Percentiles rank a stretch among this genome's conserved stretches.
phyloP scores from a whole-genome alignment of 2,888 invertebrate genomes.

The Sarcophaga rosellei region DNA sequence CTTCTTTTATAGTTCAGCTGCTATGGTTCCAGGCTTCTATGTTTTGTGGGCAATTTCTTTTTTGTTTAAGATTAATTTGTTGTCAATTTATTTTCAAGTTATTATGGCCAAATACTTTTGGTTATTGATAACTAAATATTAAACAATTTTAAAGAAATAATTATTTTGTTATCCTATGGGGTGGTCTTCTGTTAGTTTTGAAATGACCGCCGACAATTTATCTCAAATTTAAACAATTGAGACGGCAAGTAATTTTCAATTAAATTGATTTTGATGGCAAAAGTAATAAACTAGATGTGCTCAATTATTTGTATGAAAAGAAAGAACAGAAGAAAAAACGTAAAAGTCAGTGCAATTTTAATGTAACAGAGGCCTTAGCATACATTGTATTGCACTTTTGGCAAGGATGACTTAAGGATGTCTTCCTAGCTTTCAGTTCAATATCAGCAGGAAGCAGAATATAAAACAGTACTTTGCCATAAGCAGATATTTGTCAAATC shows the following conservation, averaged over 20 bases:
- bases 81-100: constrained; percentile 58
- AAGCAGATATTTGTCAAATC: too few relatives aligned
- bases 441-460: too few relatives aligned
- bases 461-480: too few relatives aligned
- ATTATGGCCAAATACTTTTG: neutral
- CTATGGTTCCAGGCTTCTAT: neutral
- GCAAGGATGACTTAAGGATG: too few relatives aligned
- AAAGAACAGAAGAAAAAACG: too few relatives aligned
- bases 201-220: neutral
- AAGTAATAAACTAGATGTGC: too few relatives aligned
- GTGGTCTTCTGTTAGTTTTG: constrained; percentile 30
- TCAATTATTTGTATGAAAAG: too few relatives aligned
- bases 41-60: neutral
- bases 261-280: too few relatives aligned
- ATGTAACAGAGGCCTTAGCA: too few relatives aligned
- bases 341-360: too few relatives aligned
- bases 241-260: neutral
- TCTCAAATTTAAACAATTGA: neutral
- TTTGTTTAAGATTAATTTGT: constrained; percentile 29
- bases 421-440: too few relatives aligned
- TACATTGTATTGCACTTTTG: too few relatives aligned
- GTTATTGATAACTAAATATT: constrained; percentile 16
- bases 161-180: constrained; percentile 10
- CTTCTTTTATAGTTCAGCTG: constrained; percentile 45
- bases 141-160: constrained; percentile 14